These are phyloP conservation scores for Pimpla rufipes DNA, from an alignment of 2,888 invertebrate genomes.

Conservation along the genomic window DNA sequence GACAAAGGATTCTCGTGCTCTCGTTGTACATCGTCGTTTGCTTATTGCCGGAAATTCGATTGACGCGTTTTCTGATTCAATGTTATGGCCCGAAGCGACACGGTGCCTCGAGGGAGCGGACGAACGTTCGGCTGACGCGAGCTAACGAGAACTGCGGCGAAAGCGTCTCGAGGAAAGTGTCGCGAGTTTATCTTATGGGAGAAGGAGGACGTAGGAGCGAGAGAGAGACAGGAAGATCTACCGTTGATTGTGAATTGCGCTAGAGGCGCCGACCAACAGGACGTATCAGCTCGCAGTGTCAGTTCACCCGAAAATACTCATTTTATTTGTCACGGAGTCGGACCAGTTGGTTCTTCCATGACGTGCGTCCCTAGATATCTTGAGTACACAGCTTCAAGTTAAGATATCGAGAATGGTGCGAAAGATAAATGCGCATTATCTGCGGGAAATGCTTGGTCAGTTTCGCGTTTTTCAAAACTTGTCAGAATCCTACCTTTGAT, in stretches of 20 bases:
- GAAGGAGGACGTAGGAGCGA: not conserved
- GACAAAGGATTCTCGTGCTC: constrained; percentile 6
- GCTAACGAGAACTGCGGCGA: constrained; percentile 31
- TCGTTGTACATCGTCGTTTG: constrained; percentile 11
- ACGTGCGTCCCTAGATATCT: not conserved
- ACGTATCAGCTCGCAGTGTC: not conserved
- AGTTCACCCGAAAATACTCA: constrained; percentile 28
- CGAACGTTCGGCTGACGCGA: constrained; percentile 12
- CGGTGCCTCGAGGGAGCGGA: not conserved
- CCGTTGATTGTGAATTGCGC: not conserved
- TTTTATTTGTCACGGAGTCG: not conserved
- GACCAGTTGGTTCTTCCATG: constrained; percentile 2
- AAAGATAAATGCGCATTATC: not conserved
- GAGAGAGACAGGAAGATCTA: not conserved
- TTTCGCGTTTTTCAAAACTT: not conserved
- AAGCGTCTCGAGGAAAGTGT: constrained; percentile 20
- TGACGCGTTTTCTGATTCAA: not conserved
- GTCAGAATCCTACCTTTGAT: too few species aligned
- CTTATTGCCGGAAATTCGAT: not conserved
- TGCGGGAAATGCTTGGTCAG: not conserved
- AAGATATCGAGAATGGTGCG: not conserved
- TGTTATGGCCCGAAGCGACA: not conserved
- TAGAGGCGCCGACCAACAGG: constrained; percentile 1
- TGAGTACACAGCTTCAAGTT: not conserved
- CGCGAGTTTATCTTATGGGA: constrained; percentile 5